These are phyloP conservation scores for Platycheirus albimanus DNA, from an alignment of 2,888 invertebrate genomes.

Conservation along the genomic window DNA sequence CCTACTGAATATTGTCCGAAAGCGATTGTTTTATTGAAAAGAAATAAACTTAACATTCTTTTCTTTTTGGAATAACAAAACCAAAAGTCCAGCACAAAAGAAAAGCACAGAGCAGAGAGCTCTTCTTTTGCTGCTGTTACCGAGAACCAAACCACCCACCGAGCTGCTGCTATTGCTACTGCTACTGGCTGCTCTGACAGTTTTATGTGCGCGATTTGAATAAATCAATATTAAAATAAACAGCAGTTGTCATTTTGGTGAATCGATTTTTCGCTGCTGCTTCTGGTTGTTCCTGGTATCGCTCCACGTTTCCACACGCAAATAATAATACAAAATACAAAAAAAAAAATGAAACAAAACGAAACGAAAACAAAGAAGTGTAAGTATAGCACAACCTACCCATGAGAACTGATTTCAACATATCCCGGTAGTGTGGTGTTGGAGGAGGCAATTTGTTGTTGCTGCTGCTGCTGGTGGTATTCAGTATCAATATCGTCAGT, in stretches of 20 bases:
- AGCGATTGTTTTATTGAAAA: background rate
- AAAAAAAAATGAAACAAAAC: conserved; percentile 83
- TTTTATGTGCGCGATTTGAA: conserved; percentile 69
- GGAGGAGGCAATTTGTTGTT: conserved; percentile 59
- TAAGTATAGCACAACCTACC: conserved; percentile 75
- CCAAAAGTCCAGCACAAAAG: conserved; percentile 37
- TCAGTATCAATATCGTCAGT: conserved; percentile 22
- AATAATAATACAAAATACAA: conserved; percentile 28
- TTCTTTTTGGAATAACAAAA: conserved; percentile 45
- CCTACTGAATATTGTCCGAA: no score
- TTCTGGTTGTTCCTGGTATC: conserved; percentile 6
- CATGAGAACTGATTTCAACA: conserved; percentile 77
- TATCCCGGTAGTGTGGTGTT: conserved; percentile 76
- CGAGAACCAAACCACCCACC: conserved; percentile 6
- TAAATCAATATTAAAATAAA: conserved; percentile 77
- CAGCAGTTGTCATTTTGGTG: conserved; percentile 73
- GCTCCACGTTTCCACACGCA: no score
- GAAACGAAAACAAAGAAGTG: conserved; percentile 75
- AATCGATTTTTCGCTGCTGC: conserved; percentile 76
- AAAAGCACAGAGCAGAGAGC: conserved; percentile 28
- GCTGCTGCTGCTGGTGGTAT: conserved; percentile 25
- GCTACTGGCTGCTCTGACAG: conserved; percentile 62
- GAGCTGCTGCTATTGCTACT: conserved; percentile 5
- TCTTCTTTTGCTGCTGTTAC: conserved; percentile 23
- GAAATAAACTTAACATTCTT: conserved; percentile 13